A percentile compares a stretch with the other conserved stretches of the same genome.
Evolutionary conservation across 2,113 vertebrate species (phyloP).

Genomic region (Neofelis nebulosa): DNA sequence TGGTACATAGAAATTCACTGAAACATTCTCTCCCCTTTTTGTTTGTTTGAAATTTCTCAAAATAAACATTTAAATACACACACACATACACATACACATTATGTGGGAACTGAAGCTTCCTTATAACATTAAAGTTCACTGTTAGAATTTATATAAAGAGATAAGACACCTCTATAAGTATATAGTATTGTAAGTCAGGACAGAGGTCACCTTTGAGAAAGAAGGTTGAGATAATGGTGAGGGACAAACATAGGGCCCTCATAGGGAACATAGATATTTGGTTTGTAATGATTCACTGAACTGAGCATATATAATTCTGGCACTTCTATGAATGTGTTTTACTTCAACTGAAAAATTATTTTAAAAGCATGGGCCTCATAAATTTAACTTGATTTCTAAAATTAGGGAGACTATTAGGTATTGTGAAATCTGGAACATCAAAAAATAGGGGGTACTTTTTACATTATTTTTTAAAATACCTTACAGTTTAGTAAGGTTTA

Average conservation of each 20-base stretch:
- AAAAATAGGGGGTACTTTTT: not conserved
- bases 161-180: not conserved
- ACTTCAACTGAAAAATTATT: not conserved
- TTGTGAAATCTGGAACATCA: not conserved
- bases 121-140: not conserved
- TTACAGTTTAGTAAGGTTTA: not conserved
- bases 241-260: not conserved
- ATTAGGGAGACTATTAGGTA: not conserved
- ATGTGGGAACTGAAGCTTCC: not conserved
- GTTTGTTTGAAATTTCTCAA: not conserved
- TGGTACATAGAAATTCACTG: not conserved
- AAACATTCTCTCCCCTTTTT: not conserved
- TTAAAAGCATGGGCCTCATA: not conserved
- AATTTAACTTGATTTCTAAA: not conserved
- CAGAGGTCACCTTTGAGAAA: not conserved
- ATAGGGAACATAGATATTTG: not conserved
- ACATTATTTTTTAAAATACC: not conserved
- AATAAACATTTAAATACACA: not conserved
- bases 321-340: not conserved
- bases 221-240: not conserved
- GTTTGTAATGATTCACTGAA: not conserved
- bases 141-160: not conserved
- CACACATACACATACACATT: not conserved
- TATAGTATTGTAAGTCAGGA: not conserved
- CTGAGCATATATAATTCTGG: not conserved